Percentiles rank a stretch among this genome's conserved stretches.
Conservation (phyloP, 2,888 invertebrate genomes). For the Selenia dentaria region DNA sequence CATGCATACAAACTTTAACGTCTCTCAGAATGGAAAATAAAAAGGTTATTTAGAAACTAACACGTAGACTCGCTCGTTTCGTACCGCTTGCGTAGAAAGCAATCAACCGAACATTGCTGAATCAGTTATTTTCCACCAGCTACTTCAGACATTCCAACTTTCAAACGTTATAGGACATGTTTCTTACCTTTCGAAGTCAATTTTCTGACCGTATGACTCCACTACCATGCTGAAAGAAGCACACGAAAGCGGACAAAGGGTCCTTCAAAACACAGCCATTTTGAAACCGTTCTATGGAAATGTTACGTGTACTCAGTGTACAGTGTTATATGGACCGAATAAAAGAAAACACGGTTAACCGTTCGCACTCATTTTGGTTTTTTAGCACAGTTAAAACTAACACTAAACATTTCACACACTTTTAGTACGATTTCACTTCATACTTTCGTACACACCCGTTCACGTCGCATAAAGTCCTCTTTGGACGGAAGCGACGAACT, state of each 20-base stretch:
- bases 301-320: conserved; percentile 77
- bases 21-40: conserved; percentile 51
- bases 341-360: conserved; percentile 64
- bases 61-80: conserved; percentile 71
- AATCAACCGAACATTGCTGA: conserved; percentile 69
- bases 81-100: conserved; percentile 77
- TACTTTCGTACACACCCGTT: conserved; percentile 83
- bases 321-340: conserved; percentile 56
- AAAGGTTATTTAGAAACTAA: conserved; percentile 75
- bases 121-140: conserved; percentile 75
- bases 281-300: conserved; percentile 84
- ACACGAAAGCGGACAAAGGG: conserved; percentile 86
- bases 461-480: conserved; percentile 70
- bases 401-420: conserved; percentile 84
- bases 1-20: conserved; percentile 46
- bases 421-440: conserved; percentile 82
- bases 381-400: conserved; percentile 77
- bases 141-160: conserved; percentile 46
- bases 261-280: conserved; percentile 90
- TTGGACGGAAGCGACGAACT: conserved; percentile 66
- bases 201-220: conserved; percentile 86
- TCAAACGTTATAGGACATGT: conserved; percentile 51
- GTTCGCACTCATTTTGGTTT: conserved; percentile 81
- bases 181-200: conserved; percentile 86
- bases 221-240: conserved; percentile 88